phyloP scores from a whole-genome alignment of 2,797 vertebrate species.

The Sylvilagus floridanus region DNA sequence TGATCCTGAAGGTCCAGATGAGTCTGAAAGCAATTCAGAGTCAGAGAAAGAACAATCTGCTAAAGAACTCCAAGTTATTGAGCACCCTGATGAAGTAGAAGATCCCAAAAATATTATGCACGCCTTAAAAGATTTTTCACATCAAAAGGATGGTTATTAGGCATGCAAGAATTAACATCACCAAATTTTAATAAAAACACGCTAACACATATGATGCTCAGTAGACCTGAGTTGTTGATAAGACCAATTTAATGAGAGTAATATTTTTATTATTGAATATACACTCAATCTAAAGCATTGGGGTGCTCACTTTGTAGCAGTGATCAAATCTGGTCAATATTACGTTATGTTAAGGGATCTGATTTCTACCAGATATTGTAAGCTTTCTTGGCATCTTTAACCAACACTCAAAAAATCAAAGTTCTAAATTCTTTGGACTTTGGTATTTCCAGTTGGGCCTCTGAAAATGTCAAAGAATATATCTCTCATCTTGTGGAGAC shows the following conservation, averaged over 20 bases:
- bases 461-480: too few relatives aligned
- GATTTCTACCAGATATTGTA: too few relatives aligned
- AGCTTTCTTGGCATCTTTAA: too few relatives aligned
- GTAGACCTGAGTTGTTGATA: background rate
- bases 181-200: background rate
- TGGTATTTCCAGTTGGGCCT: too few relatives aligned
- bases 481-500: too few relatives aligned
- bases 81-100: conserved; percentile 83
- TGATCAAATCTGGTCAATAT: too few relatives aligned
- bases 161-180: background rate
- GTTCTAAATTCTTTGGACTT: too few relatives aligned
- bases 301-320: too few relatives aligned
- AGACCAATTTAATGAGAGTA: background rate
- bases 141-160: background rate
- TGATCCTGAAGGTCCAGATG: conserved; percentile 86
- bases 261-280: too few relatives aligned
- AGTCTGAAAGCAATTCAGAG: conserved; percentile 87
- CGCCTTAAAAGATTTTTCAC: background rate
- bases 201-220: background rate
- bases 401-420: too few relatives aligned
- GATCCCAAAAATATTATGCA: conserved; percentile 84
- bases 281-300: too few relatives aligned
- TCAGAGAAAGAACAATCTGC: conserved; percentile 87
- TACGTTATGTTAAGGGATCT: too few relatives aligned
- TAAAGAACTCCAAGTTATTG: conserved; percentile 84